Evolutionary conservation across 2,113 vertebrate species (phyloP).

Genomic region (Aphyosemion australe): DNA sequence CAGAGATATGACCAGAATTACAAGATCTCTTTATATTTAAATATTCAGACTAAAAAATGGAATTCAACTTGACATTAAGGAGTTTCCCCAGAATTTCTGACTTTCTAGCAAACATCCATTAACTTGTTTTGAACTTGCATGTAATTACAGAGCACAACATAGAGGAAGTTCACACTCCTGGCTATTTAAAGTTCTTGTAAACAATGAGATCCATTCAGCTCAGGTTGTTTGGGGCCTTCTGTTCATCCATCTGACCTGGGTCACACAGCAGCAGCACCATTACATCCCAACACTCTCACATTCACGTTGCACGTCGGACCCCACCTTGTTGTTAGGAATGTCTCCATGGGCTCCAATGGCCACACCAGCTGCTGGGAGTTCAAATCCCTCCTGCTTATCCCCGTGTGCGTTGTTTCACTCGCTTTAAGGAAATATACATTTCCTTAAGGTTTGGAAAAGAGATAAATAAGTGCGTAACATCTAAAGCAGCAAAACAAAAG

Average conservation of each 20-base stretch:
- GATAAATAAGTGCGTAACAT: conserved; percentile 15
- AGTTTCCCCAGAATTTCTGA: not conserved
- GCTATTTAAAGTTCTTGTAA: conserved; percentile 57
- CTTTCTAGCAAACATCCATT: conserved; percentile 24
- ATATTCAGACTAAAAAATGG: too few relatives aligned
- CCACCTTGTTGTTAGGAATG: conserved; percentile 66
- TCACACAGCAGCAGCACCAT: conserved; percentile 26
- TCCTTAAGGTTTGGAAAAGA: conserved; percentile 26
- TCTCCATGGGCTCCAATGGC: conserved; percentile 37
- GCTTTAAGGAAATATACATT: conserved; percentile 51
- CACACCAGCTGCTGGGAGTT: conserved; percentile 57
- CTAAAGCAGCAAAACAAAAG: conserved; percentile 7
- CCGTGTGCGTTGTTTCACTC: conserved; percentile 33
- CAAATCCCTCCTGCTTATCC: conserved; percentile 42
- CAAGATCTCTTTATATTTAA: not conserved
- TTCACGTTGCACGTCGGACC: conserved; percentile 28
- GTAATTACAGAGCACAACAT: conserved; percentile 49
- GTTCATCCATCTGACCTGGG: conserved; percentile 56
- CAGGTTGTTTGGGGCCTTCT: conserved; percentile 39
- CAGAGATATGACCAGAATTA: not conserved
- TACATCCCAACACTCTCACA: conserved; percentile 38
- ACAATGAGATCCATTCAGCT: conserved; percentile 60
- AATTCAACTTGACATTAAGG: too few relatives aligned
- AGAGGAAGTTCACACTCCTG: conserved; percentile 51
- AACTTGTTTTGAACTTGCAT: conserved; percentile 34